Conservation (phyloP, 2,113 vertebrate species). For the Clarias macrocephalus region DNA sequence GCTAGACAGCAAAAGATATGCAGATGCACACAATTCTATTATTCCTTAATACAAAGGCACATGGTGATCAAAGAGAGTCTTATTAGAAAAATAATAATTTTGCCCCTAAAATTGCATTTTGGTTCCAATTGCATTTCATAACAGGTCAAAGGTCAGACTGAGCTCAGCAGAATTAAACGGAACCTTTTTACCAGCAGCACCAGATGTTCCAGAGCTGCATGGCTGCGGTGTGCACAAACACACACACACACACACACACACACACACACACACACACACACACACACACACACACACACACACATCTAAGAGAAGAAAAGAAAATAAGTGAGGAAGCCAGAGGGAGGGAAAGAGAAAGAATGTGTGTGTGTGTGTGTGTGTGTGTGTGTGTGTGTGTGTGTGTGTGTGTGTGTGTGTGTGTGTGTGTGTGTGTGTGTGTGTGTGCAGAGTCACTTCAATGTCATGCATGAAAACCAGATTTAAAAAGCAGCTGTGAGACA, state of each 20-base stretch:
- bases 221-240: conserved; percentile 51
- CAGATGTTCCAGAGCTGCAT: conserved; percentile 73
- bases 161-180: background rate
- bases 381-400: conserved; percentile 15
- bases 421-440: conserved; percentile 4
- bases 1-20: background rate
- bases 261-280: conserved; percentile 61
- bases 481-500: conserved; percentile 13
- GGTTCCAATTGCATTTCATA: too few relatives aligned
- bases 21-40: background rate
- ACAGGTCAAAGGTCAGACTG: conserved; percentile 24
- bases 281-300: conserved; percentile 55
- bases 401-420: conserved; percentile 10
- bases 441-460: background rate
- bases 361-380: conserved; percentile 8
- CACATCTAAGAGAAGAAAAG: conserved; percentile 52
- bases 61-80: background rate
- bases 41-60: background rate
- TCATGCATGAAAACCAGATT: conserved; percentile 19
- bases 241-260: conserved; percentile 60
- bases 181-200: conserved; percentile 74
- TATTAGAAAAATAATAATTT: too few relatives aligned
- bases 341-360: conserved; percentile 27
- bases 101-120: background rate
- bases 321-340: conserved; percentile 36